phyloP scores from a whole-genome alignment of 2,113 vertebrate genomes.

The Hippoglossus stenolepis region DNA sequence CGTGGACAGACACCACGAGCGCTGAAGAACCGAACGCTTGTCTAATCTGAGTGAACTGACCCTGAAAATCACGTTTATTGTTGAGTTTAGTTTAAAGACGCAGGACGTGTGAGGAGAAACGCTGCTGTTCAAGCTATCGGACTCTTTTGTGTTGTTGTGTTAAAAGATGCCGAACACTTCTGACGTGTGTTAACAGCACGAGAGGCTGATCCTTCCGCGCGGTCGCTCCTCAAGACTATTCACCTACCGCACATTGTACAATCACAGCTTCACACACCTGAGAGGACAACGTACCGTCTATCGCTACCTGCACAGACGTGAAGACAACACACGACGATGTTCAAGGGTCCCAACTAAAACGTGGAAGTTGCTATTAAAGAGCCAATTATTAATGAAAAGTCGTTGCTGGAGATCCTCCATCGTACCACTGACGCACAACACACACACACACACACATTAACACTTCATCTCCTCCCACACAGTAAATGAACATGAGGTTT shows the following conservation, averaged over 20 bases:
- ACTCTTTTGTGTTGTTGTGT: too few relatives aligned
- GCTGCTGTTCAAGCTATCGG: not conserved
- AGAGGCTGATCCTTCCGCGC: not conserved
- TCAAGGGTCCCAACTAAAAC: constrained; percentile 66
- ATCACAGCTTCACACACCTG: constrained; percentile 7
- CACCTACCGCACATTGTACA: not conserved
- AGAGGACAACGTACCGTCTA: not conserved
- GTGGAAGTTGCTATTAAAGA: constrained; percentile 70
- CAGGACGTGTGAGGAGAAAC: too few relatives aligned
- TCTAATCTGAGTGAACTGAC: too few relatives aligned
- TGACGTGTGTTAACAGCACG: not conserved
- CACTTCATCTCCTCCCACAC: constrained; percentile 58
- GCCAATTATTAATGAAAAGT: constrained; percentile 83
- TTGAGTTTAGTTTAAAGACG: not conserved
- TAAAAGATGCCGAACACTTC: too few relatives aligned
- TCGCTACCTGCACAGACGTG: constrained; percentile 40
- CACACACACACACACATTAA: constrained; percentile 50
- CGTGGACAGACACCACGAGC: too few relatives aligned
- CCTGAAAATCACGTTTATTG: not conserved
- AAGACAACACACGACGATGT: constrained; percentile 63
- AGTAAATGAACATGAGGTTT: constrained; percentile 62
- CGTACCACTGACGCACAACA: constrained; percentile 61
- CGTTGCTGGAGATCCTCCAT: constrained; percentile 67
- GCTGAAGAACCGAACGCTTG: too few relatives aligned
- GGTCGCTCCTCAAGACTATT: not conserved